These are phyloP conservation scores for Phocoena sinus DNA, from an alignment of 2,113 vertebrate genomes.

Conservation along the genomic window DNA sequence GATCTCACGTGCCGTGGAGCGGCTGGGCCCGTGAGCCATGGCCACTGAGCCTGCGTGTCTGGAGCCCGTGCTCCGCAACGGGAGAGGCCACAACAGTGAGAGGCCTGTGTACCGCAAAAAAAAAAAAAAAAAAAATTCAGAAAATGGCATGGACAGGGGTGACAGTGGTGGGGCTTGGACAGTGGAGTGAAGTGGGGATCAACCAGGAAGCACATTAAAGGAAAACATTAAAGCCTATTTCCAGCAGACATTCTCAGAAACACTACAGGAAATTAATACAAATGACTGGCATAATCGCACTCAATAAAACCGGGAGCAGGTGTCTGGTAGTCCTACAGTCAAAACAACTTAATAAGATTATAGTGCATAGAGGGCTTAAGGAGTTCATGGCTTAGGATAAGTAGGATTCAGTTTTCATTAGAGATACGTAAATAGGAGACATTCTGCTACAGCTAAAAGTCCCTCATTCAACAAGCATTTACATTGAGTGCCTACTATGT, in stretches of 20 bases:
- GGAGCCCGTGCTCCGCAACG: too few species aligned
- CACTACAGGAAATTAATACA: constrained; percentile 44
- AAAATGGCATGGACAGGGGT: background rate
- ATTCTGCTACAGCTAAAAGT: constrained; percentile 23
- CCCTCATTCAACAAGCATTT: background rate
- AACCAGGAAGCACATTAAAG: background rate
- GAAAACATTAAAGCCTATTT: constrained; percentile 36
- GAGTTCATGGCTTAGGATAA: constrained; percentile 32
- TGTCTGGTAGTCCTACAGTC: constrained; percentile 24
- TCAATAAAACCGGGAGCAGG: constrained; percentile 38
- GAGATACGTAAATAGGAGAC: constrained; percentile 33
- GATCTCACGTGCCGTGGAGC: too few species aligned
- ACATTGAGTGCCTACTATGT: background rate
- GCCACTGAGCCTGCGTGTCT: too few species aligned
- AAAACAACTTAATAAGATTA: constrained; percentile 61
- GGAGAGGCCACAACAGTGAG: too few species aligned
- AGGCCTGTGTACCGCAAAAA: too few species aligned
- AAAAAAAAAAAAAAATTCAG: background rate
- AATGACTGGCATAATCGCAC: constrained; percentile 48
- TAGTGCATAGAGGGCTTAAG: background rate
- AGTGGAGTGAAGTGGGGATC: background rate
- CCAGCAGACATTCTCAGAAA: constrained; percentile 18
- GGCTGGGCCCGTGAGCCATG: too few species aligned
- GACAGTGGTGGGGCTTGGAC: background rate
- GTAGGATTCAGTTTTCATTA: constrained; percentile 44